phyloP scores from a whole-genome alignment of 2,113 vertebrate genomes.

The Ictalurus punctatus region DNA sequence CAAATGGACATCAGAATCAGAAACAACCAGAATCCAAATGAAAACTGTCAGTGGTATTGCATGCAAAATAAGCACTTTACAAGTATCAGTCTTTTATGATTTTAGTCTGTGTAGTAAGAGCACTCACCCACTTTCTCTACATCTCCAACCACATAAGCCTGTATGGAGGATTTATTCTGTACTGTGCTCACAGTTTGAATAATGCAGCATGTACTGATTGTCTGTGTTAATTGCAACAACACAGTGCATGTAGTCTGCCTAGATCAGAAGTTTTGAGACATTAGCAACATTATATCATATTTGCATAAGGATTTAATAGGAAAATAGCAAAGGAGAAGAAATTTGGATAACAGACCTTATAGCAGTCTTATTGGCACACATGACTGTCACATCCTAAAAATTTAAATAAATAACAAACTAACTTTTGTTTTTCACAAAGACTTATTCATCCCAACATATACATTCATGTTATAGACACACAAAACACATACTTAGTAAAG shows the following conservation, averaged over 20 bases:
- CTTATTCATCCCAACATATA: background rate
- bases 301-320: background rate
- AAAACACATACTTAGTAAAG: background rate
- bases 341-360: conserved; percentile 56
- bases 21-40: background rate
- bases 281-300: background rate
- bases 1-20: background rate
- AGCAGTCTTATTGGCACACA: conserved; percentile 41
- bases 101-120: background rate
- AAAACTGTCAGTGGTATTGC: background rate
- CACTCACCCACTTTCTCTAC: conserved; percentile 59
- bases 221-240: conserved; percentile 49
- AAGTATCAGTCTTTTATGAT: background rate
- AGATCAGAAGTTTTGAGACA: background rate
- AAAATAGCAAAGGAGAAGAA: background rate
- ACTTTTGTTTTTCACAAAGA: background rate
- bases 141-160: conserved; percentile 50
- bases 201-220: conserved; percentile 59
- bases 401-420: conserved; percentile 27
- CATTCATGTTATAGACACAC: background rate
- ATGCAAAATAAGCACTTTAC: background rate
- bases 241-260: conserved; percentile 58
- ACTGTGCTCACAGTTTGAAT: conserved; percentile 49
- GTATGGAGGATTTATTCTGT: conserved; percentile 19
- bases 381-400: conserved; percentile 57